Evolutionary conservation across 1,140 invertebrate genomes (phyloP), one percentile per base, ranked within the genome.

Genomic region (Dendrolimus kikuchii): DNA sequence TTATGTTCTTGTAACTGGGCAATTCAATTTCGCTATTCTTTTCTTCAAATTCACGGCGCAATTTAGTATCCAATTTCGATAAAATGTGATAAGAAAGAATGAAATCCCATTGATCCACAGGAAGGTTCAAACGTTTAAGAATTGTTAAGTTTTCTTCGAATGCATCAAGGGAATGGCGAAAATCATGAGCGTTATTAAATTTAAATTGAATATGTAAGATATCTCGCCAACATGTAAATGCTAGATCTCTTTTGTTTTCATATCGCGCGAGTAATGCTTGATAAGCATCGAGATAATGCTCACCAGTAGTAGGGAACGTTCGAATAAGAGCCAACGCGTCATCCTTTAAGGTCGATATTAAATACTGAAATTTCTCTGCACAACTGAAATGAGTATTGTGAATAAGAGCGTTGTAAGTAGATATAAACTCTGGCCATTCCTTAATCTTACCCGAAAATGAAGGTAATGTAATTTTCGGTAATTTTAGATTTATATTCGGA

Each of bases 181-280:
- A 66, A n/a, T 62, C 58, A 6, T 47, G 44, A 38, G 57, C 46
- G 7, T 53, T 45, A 40, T 59, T 46, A 0, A 7, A 39, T 51
- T 68, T 66, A 42, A 68, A 63, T 38, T 52, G 51, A 37, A 66
- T 48, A 49, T 63, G 55, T 46, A 68, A 53, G 50, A 68, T 63
- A 4, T 68, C 66, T 5, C 49, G 43, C 62, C 66, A 68, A 51
- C 66, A 68, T 5, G 66, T 64, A 40, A 61, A 69, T 7, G 60
- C 63, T 53, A 69, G 52, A 5, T 61, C 59, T 5, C 66, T 60
- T 9, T 61, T 68, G 51, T 47, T 49, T 36, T 59, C 37, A 52
- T 62, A 62, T 7, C 61, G 55, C 0, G 44, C 41, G 4, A 23
- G 46, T 7, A 66, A 53, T 0, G 60, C 41, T 5, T 59, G 10